Base-by-base conservation (phyloP, 1,140 invertebrate genomes). In the Capitella teleta region DNA sequence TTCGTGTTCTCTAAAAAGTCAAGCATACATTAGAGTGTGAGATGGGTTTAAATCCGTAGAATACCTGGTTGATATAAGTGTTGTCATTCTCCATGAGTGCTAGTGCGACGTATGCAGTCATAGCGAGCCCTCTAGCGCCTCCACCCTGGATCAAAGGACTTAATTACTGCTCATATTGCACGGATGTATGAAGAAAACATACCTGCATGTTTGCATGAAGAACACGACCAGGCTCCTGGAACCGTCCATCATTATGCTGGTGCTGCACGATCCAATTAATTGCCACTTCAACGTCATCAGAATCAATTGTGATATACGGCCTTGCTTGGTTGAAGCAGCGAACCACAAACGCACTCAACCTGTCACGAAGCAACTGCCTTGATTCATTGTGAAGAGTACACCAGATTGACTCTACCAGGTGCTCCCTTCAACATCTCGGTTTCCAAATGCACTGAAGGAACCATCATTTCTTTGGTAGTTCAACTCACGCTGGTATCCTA, bases 301-400 rank as follows among this genome's bases (percentile, higher is more conserved):
- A 59, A 44, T 87, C 86, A 30, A 92, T 75, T 36, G 78, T 78
- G 40, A 90, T 86, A 63, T 83, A 83, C 28, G 78, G 72, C 40
- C 79, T 74, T 2, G 87, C 87, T 68, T 86, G 83, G 23, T 78
- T 78, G 57, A 95, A 81, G 32, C 87, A 84, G 52, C 85, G 79
- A 0, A 81, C 80, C 0, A 91, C 86, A 61, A 91, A 89, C 3
- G 91, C 86, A 3, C 92, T 95, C 53, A 95, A 76, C 83, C 83
- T 85, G 56, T 16, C n/a, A n/a, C n/a, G n/a, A n/a, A n/a, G n/a
- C n/a, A n/a, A n/a, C n/a, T n/a, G n/a, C n/a, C n/a, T n/a, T n/a
- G n/a, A n/a, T n/a, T n/a, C n/a, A n/a, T n/a, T n/a, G n/a, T n/a
- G n/a, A n/a, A n/a, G n/a, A n/a, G n/a, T n/a, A n/a, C n/a, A n/a